Evolutionary conservation across 1,140 invertebrate species (phyloP).

Genomic region (Sipha flava): DNA sequence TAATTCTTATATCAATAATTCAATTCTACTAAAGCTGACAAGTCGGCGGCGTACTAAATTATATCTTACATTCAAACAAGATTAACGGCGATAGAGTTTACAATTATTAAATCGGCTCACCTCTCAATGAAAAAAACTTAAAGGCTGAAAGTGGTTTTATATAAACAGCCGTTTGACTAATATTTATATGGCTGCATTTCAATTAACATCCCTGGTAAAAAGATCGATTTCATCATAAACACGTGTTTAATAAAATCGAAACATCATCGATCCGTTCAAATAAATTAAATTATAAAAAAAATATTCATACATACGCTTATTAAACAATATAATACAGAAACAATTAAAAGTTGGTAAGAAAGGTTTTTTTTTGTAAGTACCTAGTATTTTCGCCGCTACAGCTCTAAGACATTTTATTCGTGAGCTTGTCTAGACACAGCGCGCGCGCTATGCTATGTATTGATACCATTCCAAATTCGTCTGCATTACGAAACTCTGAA

Average conservation of each 20-base stretch:
- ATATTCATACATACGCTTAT: background rate
- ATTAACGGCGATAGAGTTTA: background rate
- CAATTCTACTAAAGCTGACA: background rate
- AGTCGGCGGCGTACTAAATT: background rate
- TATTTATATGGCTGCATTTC: background rate
- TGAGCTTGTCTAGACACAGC: background rate
- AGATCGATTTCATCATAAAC: background rate
- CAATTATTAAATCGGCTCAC: background rate
- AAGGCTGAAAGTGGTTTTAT: background rate
- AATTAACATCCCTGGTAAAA: background rate
- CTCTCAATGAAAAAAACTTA: background rate
- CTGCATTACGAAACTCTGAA: background rate
- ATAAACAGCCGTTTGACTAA: background rate
- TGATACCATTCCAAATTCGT: conserved; percentile 25
- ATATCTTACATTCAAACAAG: background rate
- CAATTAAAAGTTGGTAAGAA: background rate
- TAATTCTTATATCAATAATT: conserved; percentile 6
- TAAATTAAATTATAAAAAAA: no score
- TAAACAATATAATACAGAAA: background rate
- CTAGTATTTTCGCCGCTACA: background rate
- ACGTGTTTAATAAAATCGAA: no score
- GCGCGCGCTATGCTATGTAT: background rate
- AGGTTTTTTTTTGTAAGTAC: no score
- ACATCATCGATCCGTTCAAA: no score
- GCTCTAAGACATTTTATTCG: background rate